These are phyloP conservation scores for Mythimna ferrago DNA, from an alignment of 2,888 invertebrate species.

Conservation along the genomic window DNA sequence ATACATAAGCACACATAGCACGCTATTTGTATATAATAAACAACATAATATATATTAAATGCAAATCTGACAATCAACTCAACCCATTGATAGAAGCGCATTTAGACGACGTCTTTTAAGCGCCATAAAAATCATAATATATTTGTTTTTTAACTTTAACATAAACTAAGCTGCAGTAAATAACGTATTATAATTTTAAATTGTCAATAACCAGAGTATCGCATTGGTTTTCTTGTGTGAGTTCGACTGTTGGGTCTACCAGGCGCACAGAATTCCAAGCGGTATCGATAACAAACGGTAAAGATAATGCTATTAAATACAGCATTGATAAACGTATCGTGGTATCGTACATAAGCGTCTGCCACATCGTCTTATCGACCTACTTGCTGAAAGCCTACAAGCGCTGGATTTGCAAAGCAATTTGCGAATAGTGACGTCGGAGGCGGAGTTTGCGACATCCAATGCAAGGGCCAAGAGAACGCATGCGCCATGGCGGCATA, in stretches of 20 bases:
- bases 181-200: constrained; percentile 39
- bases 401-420: constrained; percentile 70
- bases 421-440: constrained; percentile 74
- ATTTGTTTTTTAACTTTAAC: constrained; percentile 50
- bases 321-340: constrained; percentile 34
- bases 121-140: constrained; percentile 49
- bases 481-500: constrained; percentile 79
- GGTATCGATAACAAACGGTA: constrained; percentile 21
- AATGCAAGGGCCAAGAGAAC: constrained; percentile 78
- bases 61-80: constrained; percentile 51
- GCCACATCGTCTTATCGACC: constrained; percentile 44
- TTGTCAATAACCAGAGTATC: constrained; percentile 32
- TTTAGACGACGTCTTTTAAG: constrained; percentile 33
- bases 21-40: constrained; percentile 59
- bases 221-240: constrained; percentile 32
- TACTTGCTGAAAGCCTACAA: constrained; percentile 43
- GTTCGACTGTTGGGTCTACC: constrained; percentile 43
- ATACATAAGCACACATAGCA: constrained; percentile 75
- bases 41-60: constrained; percentile 45
- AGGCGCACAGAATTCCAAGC: constrained; percentile 56
- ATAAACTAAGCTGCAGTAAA: constrained; percentile 30
- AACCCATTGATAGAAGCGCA: constrained; percentile 32
- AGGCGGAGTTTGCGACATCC: constrained; percentile 85
- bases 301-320: constrained; percentile 42
- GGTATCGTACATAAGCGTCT: constrained; percentile 16